Percentiles rank a stretch among this genome's conserved stretches.
Conservation (phyloP, 2,888 invertebrate species). For the Arenicola marina region DNA sequence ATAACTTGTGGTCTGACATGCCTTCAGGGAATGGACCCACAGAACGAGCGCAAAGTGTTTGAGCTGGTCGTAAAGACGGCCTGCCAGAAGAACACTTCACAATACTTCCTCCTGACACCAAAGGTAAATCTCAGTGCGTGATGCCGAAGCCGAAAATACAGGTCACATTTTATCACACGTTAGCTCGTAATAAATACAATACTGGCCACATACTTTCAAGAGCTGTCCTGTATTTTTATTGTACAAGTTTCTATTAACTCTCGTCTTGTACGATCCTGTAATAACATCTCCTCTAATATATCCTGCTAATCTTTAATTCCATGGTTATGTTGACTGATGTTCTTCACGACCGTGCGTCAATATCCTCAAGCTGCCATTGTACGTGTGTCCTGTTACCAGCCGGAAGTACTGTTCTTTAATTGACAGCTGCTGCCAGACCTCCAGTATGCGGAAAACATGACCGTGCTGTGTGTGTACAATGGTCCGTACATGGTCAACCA, state of each 20-base stretch:
- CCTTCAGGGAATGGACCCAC: conserved; percentile 59
- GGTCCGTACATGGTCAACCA: conserved; percentile 65
- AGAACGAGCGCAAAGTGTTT: conserved; percentile 58
- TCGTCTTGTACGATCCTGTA: background rate
- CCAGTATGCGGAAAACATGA: conserved; percentile 70
- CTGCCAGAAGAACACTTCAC: conserved; percentile 72
- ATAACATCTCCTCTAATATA: background rate
- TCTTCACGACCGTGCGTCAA: background rate
- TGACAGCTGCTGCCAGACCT: conserved; percentile 75
- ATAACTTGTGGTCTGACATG: no score
- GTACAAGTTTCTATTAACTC: background rate
- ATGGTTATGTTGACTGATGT: background rate
- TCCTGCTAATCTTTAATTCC: background rate
- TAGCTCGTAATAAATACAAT: no score
- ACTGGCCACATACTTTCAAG: no score
- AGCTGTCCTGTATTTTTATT: background rate
- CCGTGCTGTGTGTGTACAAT: conserved; percentile 79
- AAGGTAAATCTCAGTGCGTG: conserved; percentile 70
- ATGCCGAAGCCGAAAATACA: background rate
- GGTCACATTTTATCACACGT: no score
- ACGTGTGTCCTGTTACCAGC: no score
- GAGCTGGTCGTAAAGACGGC: conserved; percentile 65
- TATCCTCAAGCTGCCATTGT: background rate
- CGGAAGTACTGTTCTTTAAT: conserved; percentile 5
- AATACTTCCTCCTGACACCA: conserved; percentile 92